Conservation (phyloP, 2,113 vertebrate species). For the Gallinago jamesoni region DNA sequence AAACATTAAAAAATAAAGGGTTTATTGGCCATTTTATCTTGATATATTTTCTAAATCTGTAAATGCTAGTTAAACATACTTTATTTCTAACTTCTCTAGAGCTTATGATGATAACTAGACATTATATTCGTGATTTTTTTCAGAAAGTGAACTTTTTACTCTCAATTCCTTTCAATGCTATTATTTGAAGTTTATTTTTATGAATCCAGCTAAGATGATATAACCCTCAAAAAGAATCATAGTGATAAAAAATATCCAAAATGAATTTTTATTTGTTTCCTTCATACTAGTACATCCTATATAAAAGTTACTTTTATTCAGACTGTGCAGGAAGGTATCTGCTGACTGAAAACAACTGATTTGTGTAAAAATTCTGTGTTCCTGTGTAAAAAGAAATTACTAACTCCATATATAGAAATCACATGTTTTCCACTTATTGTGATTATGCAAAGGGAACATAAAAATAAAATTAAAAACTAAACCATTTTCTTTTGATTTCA, state of each 20-base stretch:
- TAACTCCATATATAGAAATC: neutral
- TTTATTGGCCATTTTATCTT: neutral
- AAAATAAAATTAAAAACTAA: slow-evolving; percentile 1
- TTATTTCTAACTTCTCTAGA: neutral
- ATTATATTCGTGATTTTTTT: neutral
- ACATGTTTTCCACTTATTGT: neutral
- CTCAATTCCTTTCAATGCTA: neutral
- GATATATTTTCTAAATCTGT: neutral
- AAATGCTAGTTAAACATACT: neutral
- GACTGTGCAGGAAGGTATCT: accelerated
- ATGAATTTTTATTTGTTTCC: neutral
- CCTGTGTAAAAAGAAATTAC: neutral
- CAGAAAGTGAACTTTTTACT: neutral
- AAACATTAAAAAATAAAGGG: neutral
- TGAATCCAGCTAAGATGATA: neutral
- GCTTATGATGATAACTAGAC: neutral
- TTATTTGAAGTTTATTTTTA: neutral
- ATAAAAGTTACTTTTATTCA: neutral
- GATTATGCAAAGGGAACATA: neutral
- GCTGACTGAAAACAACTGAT: neutral
- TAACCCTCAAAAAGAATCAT: neutral
- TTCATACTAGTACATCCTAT: neutral
- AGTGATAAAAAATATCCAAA: neutral
- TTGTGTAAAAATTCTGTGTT: neutral
- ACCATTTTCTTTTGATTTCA: neutral